Percentiles rank a stretch among this genome's conserved stretches.
Evolutionary conservation across 2,113 vertebrate species (phyloP).

Genomic region (Spizaetus ornatus): DNA sequence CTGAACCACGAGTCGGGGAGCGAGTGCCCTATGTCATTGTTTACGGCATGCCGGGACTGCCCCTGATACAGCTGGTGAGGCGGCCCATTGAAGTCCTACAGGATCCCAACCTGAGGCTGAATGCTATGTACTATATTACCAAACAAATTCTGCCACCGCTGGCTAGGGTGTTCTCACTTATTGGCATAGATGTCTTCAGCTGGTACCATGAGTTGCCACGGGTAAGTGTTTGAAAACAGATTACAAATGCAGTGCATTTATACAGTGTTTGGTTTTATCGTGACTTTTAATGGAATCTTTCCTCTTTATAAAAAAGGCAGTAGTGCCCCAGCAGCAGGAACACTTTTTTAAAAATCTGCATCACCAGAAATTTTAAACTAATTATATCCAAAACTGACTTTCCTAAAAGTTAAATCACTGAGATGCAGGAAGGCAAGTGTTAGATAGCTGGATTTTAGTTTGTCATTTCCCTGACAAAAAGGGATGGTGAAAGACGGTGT

Average conservation of each 20-base stretch:
- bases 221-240: conserved; percentile 70
- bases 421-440: background rate
- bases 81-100: conserved; percentile 88
- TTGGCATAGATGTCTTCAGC: conserved; percentile 92
- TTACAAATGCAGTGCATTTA: rapidly evolving
- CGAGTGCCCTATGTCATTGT: conserved; percentile 95
- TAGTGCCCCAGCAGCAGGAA: background rate
- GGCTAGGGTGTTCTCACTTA: conserved; percentile 89
- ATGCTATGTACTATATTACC: conserved; percentile 92
- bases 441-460: background rate
- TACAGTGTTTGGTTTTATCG: background rate
- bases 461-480: background rate
- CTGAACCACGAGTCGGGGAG: conserved; percentile 92
- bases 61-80: conserved; percentile 95
- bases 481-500: background rate
- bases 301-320: background rate
- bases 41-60: conserved; percentile 86
- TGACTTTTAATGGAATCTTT: background rate
- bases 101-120: conserved; percentile 86
- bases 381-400: background rate
- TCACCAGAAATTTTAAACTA: background rate
- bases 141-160: conserved; percentile 96
- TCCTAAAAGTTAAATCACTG: background rate
- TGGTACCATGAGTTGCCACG: conserved; percentile 96
- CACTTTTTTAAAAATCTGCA: background rate